phyloP scores from a whole-genome alignment of 2,113 vertebrate species.

The Abramis brama region DNA sequence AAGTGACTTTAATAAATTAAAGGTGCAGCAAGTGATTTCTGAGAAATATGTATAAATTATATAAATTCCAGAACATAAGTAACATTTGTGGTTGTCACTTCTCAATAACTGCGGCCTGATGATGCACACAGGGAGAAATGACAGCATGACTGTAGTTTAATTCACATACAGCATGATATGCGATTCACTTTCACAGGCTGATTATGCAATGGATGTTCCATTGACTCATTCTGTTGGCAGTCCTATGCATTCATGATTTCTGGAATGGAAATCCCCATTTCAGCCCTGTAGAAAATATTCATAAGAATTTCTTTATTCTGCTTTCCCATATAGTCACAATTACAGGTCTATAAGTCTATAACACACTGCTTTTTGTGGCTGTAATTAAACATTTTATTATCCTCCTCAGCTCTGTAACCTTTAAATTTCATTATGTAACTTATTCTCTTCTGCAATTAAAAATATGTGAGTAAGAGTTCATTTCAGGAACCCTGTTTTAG shows the following conservation, averaged over 20 bases:
- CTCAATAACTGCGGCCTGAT: not conserved
- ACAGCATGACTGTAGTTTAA: slow-evolving; percentile 54
- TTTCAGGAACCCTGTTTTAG: no score
- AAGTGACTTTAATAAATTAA: not conserved
- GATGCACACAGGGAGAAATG: not conserved
- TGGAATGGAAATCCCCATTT: slow-evolving; percentile 47
- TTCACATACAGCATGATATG: slow-evolving; percentile 57
- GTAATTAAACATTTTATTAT: not conserved
- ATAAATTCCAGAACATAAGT: not conserved
- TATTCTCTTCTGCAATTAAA: not conserved
- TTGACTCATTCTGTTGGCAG: slow-evolving; percentile 65
- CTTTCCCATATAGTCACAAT: not conserved
- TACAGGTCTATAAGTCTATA: slow-evolving; percentile 19
- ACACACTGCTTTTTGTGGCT: slow-evolving; percentile 3
- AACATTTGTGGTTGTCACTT: not conserved
- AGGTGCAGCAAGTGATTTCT: no score
- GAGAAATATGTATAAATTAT: not conserved
- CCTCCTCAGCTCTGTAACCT: not conserved
- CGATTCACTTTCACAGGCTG: slow-evolving; percentile 47
- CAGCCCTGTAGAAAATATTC: slow-evolving; percentile 15
- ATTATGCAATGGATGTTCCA: slow-evolving; percentile 67
- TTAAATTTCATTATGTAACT: not conserved
- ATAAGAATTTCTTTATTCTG: not conserved
- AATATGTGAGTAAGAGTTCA: no score
- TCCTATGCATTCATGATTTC: slow-evolving; percentile 63